Percentiles rank a stretch among this genome's conserved stretches.
Conservation (phyloP, 2,797 vertebrate genomes). For the Peromyscus eremicus region DNA sequence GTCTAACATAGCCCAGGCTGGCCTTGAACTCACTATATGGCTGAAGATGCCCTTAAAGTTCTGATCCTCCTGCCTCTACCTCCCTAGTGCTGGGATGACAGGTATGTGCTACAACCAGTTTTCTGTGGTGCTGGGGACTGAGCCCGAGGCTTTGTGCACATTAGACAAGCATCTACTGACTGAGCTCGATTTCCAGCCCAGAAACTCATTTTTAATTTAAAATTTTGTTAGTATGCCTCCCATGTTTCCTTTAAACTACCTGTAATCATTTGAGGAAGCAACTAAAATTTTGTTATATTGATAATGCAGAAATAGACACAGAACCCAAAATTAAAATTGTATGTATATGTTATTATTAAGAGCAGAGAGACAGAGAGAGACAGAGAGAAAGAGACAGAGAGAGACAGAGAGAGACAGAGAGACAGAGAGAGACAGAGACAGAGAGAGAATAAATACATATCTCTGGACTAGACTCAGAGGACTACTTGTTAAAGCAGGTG, state of each 20-base stretch:
- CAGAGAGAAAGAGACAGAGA: too few relatives aligned
- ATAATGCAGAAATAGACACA: background rate
- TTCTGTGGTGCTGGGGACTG: background rate
- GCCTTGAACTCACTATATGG: background rate
- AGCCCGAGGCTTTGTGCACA: background rate
- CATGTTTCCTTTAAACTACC: constrained; percentile 54
- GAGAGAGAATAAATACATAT: background rate
- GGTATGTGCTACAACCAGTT: background rate
- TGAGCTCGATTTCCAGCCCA: background rate
- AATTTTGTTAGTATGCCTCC: background rate
- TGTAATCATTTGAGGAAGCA: background rate
- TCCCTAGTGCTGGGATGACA: background rate
- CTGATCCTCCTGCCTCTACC: background rate
- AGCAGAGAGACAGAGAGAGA: too few relatives aligned
- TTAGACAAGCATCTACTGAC: background rate
- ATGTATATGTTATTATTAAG: background rate
- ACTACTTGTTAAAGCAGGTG: constrained; percentile 48
- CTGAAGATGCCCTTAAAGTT: background rate
- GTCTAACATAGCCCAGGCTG: background rate
- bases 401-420: too few relatives aligned
- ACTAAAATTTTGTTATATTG: background rate
- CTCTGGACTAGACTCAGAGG: constrained; percentile 29
- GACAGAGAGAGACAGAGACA: too few relatives aligned
- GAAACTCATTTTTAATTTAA: constrained; percentile 22
- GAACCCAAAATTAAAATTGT: constrained; percentile 26